Evolutionary conservation across 2,797 vertebrate species (phyloP).

Genomic region (Gymnothorax javanicus): DNA sequence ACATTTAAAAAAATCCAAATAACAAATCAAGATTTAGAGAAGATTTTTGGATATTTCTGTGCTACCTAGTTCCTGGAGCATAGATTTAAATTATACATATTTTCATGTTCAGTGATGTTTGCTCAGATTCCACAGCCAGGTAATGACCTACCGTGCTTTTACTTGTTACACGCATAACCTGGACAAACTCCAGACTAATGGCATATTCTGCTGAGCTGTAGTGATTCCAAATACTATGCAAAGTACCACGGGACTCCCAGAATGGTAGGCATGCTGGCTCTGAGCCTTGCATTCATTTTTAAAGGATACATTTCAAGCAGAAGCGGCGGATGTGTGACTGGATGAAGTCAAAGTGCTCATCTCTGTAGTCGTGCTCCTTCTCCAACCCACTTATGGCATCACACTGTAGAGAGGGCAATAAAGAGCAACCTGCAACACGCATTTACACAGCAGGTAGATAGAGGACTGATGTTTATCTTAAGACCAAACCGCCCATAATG

Average conservation of each 20-base stretch:
- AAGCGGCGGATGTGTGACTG: conserved; percentile 94
- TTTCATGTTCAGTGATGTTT: neutral
- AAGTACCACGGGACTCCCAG: neutral
- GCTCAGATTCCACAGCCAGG: neutral
- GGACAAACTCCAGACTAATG: neutral
- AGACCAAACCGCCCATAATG: neutral
- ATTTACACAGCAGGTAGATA: neutral
- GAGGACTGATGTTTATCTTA: neutral
- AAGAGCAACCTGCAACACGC: conserved; percentile 20
- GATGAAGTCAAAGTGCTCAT: conserved; percentile 98
- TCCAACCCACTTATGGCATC: conserved; percentile 94
- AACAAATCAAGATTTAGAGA: neutral
- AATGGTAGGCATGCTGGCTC: neutral
- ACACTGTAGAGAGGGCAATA: conserved; percentile 73
- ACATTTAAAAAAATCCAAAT: neutral
- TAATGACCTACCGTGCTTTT: neutral
- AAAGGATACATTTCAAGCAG: conserved; percentile 98
- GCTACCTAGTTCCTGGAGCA: neutral
- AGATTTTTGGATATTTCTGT: neutral
- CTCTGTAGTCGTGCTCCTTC: conserved; percentile 98
- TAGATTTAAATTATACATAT: neutral
- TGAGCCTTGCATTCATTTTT: neutral
- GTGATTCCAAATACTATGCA: neutral
- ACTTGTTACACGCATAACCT: neutral
- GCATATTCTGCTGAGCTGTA: neutral